Percentiles rank a stretch among this genome's conserved stretches.
Conservation (phyloP, 1,140 invertebrate species). For the Oreohelix idahoensis region DNA sequence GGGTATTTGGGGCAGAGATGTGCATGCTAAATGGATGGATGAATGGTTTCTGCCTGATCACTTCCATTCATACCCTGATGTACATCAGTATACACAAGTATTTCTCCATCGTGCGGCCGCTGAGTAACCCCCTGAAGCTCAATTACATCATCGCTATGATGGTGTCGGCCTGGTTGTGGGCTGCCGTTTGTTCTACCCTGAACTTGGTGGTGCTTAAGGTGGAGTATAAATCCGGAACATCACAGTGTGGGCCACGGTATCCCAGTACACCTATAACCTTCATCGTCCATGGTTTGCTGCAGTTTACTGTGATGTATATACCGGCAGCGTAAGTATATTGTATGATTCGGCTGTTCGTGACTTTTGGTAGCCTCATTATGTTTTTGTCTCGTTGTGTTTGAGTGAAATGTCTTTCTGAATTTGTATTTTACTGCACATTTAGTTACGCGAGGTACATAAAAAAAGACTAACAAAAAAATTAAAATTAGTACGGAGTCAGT, state of each 20-base stretch:
- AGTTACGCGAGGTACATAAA: too few relatives aligned
- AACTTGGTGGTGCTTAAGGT: slow-evolving; percentile 70
- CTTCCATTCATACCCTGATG: slow-evolving; percentile 75
- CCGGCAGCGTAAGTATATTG: slow-evolving; percentile 35
- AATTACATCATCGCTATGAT: slow-evolving; percentile 73
- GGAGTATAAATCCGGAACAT: slow-evolving; percentile 71
- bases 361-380: too few relatives aligned
- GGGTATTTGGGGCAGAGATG: slow-evolving; percentile 65
- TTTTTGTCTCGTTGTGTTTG: too few relatives aligned
- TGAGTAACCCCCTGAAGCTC: slow-evolving; percentile 69
- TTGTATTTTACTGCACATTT: too few relatives aligned
- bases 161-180: slow-evolving; percentile 73
- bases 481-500: too few relatives aligned
- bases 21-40: slow-evolving; percentile 74
- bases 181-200: slow-evolving; percentile 66
- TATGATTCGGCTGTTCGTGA: too few relatives aligned
- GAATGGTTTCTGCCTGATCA: slow-evolving; percentile 72
- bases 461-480: too few relatives aligned
- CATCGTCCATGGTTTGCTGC: slow-evolving; percentile 69
- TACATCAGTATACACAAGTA: slow-evolving; percentile 74
- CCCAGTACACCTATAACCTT: slow-evolving; percentile 61
- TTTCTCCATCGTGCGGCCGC: slow-evolving; percentile 73
- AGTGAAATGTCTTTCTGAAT: too few relatives aligned
- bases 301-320: slow-evolving; percentile 54
- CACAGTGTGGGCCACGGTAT: slow-evolving; percentile 74